A percentile compares a stretch with the other conserved stretches of the same genome.
Conservation (phyloP, 2,113 vertebrate genomes). For the Macroglossus sobrinus region DNA sequence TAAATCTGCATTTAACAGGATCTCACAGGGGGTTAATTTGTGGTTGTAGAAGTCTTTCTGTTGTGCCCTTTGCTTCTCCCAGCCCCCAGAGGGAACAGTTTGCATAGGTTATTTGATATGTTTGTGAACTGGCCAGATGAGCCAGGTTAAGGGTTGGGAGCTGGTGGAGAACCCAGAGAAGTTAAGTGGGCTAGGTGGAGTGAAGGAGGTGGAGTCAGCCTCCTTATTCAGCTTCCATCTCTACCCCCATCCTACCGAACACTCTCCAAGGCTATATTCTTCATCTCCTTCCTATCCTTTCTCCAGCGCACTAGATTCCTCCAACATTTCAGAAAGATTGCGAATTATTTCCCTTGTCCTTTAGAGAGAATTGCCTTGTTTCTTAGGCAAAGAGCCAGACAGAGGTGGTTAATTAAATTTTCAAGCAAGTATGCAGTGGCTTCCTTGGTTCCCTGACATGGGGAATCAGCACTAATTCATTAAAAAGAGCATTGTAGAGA, state of each 20-base stretch:
- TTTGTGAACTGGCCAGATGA: neutral
- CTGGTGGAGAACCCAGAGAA: neutral
- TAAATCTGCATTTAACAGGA: neutral
- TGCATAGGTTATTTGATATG: neutral
- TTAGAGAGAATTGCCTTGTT: neutral
- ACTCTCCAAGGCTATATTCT: neutral
- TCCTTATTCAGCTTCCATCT: neutral
- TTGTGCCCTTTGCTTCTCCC: too few relatives aligned
- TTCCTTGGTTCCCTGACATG: neutral
- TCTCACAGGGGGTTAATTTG: neutral
- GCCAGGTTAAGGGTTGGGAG: neutral
- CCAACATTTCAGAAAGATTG: neutral
- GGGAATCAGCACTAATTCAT: neutral
- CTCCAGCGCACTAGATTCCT: neutral
- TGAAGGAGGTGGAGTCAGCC: neutral
- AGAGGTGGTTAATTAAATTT: conserved; percentile 41
- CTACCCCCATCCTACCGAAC: neutral
- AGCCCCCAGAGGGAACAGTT: neutral
- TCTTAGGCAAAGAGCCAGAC: conserved; percentile 16
- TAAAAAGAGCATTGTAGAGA: neutral
- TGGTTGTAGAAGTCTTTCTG: neutral
- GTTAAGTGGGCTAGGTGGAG: neutral
- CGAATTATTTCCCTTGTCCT: neutral
- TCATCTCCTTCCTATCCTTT: neutral
- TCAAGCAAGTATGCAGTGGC: neutral